Percentiles rank a stretch among this genome's conserved stretches.
phyloP scores from a whole-genome alignment of 2,113 vertebrate species.

The Myrmophylax atrothorax region DNA sequence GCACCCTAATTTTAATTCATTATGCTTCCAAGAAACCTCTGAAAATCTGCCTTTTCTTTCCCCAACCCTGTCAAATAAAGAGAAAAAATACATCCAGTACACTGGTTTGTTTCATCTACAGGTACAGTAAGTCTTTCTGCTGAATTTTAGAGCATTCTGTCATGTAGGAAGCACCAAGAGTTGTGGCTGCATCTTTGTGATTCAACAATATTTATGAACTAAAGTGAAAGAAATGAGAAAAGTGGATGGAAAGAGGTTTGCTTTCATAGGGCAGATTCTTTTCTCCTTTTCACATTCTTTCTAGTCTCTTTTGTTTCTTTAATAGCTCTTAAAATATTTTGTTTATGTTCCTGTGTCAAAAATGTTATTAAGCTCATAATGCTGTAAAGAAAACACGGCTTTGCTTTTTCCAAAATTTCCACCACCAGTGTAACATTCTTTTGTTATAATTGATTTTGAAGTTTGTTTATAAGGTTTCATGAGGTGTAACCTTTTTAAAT shows the following conservation, averaged over 20 bases:
- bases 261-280: not conserved
- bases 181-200: not conserved
- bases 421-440: not conserved
- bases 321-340: not conserved
- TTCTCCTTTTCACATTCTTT: not conserved
- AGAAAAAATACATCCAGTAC: not conserved
- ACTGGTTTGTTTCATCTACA: not conserved
- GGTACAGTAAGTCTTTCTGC: not conserved
- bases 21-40: not conserved
- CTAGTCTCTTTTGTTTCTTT: not conserved
- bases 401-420: constrained; percentile 1
- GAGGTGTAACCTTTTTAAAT: constrained; percentile 41
- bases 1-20: not conserved
- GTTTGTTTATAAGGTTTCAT: constrained; percentile 57
- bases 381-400: not conserved
- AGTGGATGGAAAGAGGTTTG: not conserved
- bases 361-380: not conserved
- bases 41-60: not conserved
- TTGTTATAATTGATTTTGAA: constrained; percentile 51
- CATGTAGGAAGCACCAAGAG: not conserved
- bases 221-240: not conserved
- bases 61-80: not conserved
- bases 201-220: not conserved
- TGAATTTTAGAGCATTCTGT: not conserved
- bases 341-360: not conserved